These are phyloP conservation scores for Puntigrus tetrazona DNA, from an alignment of 2,113 vertebrate genomes.

Conservation along the genomic window DNA sequence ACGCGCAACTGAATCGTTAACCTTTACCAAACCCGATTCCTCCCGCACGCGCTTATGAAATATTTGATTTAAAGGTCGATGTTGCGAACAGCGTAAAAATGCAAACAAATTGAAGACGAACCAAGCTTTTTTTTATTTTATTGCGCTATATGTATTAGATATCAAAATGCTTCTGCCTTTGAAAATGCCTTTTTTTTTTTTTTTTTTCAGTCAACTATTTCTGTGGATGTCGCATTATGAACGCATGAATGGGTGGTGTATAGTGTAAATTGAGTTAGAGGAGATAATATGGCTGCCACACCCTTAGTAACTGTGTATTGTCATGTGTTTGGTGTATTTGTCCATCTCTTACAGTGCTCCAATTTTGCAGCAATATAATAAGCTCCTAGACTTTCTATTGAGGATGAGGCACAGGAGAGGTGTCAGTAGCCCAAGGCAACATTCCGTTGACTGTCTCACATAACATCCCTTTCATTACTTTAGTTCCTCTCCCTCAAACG, in stretches of 20 bases:
- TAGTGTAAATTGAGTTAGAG: conserved; percentile 8
- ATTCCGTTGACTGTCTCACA: conserved; percentile 23
- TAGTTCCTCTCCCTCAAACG: conserved; percentile 24
- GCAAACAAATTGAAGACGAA: not conserved
- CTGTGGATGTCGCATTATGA: not conserved
- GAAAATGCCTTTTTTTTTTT: too few species aligned
- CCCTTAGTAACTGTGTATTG: conserved; percentile 24
- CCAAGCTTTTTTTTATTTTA: not conserved
- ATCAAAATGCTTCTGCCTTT: not conserved
- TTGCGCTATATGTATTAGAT: not conserved
- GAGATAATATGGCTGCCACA: conserved; percentile 27
- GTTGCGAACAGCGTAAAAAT: not conserved
- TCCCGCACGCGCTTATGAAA: not conserved
- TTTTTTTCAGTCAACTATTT: not conserved
- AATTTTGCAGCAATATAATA: conserved; percentile 26
- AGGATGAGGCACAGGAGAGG: conserved; percentile 20
- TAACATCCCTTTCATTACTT: conserved; percentile 38
- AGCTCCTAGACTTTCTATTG: conserved; percentile 12
- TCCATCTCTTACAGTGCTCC: conserved; percentile 17
- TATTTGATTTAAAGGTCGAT: not conserved
- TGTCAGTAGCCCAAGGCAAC: conserved; percentile 18
- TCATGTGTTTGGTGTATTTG: conserved; percentile 21
- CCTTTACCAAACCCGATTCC: not conserved
- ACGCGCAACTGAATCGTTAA: conserved; percentile 44
- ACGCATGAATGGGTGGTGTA: not conserved